Evolutionary conservation across 2,888 invertebrate genomes (phyloP).

Genomic region (Cotesia congregata): DNA sequence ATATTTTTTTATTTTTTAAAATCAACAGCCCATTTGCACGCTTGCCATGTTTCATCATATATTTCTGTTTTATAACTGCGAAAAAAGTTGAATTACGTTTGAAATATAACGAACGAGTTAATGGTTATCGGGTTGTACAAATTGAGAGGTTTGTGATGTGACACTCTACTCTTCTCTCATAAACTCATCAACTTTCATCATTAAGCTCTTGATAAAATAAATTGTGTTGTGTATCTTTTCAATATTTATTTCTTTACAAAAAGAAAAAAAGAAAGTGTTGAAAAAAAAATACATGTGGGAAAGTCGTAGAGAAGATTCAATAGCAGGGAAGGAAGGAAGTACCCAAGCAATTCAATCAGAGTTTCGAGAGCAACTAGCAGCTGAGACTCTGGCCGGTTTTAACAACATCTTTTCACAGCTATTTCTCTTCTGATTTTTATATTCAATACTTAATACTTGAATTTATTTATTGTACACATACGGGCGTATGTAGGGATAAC

Average conservation of each 20-base stretch:
- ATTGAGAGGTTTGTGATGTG: conserved; percentile 10
- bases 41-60: not conserved
- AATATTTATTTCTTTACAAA: conserved; percentile 10
- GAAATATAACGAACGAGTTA: conserved; percentile 21
- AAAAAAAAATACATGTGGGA: conserved; percentile 39
- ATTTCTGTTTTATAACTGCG: not conserved
- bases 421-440: conserved; percentile 29
- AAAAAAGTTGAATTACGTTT: not conserved
- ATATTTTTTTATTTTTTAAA: not conserved
- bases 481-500: conserved; percentile 21
- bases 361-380: conserved; percentile 61
- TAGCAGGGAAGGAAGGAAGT: conserved; percentile 47
- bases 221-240: conserved; percentile 8
- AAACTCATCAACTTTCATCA: not conserved
- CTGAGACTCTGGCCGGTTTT: conserved; percentile 57
- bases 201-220: conserved; percentile 14
- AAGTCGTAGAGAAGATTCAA: conserved; percentile 36
- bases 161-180: not conserved
- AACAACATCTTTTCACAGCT: conserved; percentile 43
- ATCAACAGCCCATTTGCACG: not conserved
- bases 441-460: conserved; percentile 30
- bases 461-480: not conserved
- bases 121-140: conserved; percentile 14
- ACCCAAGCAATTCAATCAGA: conserved; percentile 67
- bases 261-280: conserved; percentile 1